phyloP scores from a whole-genome alignment of 2,113 vertebrate genomes.

The Trichomycterus rosablanca region DNA sequence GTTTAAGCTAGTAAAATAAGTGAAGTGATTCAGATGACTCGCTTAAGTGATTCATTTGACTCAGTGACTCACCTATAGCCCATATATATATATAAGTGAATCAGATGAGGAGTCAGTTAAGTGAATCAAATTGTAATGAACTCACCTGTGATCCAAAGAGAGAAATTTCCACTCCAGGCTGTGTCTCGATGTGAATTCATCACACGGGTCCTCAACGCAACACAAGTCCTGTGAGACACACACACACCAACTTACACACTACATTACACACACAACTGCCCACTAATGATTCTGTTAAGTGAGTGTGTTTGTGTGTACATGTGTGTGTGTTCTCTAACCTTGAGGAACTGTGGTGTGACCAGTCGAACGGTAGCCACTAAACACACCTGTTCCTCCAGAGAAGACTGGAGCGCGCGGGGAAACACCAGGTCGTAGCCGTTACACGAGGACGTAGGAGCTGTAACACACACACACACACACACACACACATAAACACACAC shows the following conservation, averaged over 20 bases:
- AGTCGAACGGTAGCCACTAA: constrained; percentile 84
- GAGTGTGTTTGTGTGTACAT: not conserved
- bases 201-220: constrained; percentile 65
- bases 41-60: no score
- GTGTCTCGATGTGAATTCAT: constrained; percentile 77
- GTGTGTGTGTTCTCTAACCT: constrained; percentile 63
- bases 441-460: constrained; percentile 82
- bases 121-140: not conserved
- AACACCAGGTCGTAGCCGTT: constrained; percentile 75
- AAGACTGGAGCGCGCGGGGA: constrained; percentile 72
- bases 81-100: no score
- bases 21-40: not conserved
- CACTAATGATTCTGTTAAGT: not conserved
- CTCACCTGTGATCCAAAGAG: constrained; percentile 80
- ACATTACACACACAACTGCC: not conserved
- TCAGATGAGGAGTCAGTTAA: not conserved
- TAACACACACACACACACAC: constrained; percentile 45
- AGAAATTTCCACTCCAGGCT: constrained; percentile 82
- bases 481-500: not conserved
- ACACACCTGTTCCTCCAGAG: constrained; percentile 82
- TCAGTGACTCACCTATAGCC: no score
- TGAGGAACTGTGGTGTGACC: constrained; percentile 74
- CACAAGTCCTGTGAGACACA: constrained; percentile 71
- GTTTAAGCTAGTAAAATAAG: not conserved
- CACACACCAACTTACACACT: constrained; percentile 29